A percentile compares a stretch with the other conserved stretches of the same genome.
Conservation (phyloP, 1,140 invertebrate genomes). For the Lordiphosa mommai region DNA sequence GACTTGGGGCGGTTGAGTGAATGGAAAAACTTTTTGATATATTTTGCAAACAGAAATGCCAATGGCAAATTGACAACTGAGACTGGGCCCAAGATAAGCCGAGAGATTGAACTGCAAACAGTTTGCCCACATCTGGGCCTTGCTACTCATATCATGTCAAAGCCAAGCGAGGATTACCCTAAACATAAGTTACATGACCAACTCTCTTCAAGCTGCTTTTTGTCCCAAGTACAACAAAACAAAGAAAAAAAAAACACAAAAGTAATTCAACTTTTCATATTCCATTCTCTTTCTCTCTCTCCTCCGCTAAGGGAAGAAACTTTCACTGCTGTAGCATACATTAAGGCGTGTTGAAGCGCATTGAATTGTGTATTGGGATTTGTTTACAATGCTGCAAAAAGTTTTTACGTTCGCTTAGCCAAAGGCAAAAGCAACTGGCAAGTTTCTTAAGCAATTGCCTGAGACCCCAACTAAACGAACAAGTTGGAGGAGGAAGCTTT, state of each 20-base stretch:
- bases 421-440: conserved; percentile 60
- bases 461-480: conserved; percentile 2
- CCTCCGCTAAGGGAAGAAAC: conserved; percentile 14
- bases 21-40: conserved; percentile 65
- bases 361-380: conserved; percentile 77
- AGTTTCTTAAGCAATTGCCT: conserved; percentile 72
- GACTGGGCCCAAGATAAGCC: conserved; percentile 28
- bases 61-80: conserved; percentile 58
- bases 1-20: conserved; percentile 13
- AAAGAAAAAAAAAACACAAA: conserved; percentile 15
- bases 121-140: conserved; percentile 32
- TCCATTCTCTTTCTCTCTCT: conserved; percentile 6
- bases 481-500: conserved; percentile 18
- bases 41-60: conserved; percentile 71
- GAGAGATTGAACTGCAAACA: conserved; percentile 55
- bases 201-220: conserved; percentile 16
- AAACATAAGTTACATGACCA: conserved; percentile 36
- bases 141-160: conserved; percentile 50
- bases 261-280: conserved; percentile 61
- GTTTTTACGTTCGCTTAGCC: conserved; percentile 75
- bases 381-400: conserved; percentile 75
- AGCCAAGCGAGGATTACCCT: conserved; percentile 29
- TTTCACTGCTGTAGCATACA: conserved; percentile 58
- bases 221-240: background rate
- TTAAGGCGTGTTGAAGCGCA: conserved; percentile 75